A percentile compares a stretch with the other conserved stretches of the same genome.
Conservation (phyloP, 2,888 invertebrate species). For the Heliothis peltigera region DNA sequence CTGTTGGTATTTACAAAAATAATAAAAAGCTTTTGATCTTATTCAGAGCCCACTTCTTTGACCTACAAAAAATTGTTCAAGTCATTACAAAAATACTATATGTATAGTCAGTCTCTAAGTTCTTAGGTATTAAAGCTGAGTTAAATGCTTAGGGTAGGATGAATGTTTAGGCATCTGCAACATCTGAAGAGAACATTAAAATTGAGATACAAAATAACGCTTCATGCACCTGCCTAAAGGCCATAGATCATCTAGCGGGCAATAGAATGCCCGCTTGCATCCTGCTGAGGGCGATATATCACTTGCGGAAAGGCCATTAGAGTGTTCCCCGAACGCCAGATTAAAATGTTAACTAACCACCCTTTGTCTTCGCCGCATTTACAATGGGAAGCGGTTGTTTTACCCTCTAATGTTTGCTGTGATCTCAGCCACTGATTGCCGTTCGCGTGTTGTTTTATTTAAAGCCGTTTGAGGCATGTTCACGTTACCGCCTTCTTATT, state of each 20-base stretch:
- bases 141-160: background rate
- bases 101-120: too few relatives aligned
- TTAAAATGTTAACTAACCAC: slow-evolving; percentile 83
- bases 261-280: slow-evolving; percentile 75
- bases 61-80: background rate
- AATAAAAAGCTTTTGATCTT: background rate
- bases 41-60: background rate
- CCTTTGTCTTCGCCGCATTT: slow-evolving; percentile 77
- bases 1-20: too few relatives aligned
- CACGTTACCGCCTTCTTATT: slow-evolving; percentile 52
- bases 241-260: slow-evolving; percentile 72
- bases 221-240: slow-evolving; percentile 62
- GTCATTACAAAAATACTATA: background rate
- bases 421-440: slow-evolving; percentile 71
- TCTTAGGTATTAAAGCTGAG: background rate
- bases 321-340: slow-evolving; percentile 72
- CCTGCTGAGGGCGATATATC: slow-evolving; percentile 72
- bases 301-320: slow-evolving; percentile 75
- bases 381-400: slow-evolving; percentile 74
- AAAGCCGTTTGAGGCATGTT: slow-evolving; percentile 53
- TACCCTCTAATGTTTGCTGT: slow-evolving; percentile 70
- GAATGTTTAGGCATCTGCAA: too few relatives aligned
- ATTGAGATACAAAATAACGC: slow-evolving; percentile 51
- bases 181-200: slow-evolving; percentile 15
- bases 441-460: slow-evolving; percentile 70